These are phyloP conservation scores for Procapra przewalskii DNA, from an alignment of 2,113 vertebrate species.

Conservation along the genomic window DNA sequence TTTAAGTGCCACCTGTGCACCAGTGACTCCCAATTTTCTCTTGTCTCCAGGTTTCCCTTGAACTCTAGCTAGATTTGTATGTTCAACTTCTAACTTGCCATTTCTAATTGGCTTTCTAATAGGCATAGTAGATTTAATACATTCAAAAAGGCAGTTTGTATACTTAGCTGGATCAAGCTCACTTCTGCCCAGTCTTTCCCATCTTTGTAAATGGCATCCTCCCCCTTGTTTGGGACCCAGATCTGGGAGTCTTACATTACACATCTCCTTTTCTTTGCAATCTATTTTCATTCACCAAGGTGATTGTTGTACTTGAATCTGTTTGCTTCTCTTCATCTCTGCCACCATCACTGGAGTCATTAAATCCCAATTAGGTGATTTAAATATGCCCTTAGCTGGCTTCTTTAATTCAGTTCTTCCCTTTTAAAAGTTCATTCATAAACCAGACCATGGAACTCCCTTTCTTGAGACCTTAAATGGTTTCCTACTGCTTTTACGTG, in stretches of 20 bases:
- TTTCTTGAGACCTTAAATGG: neutral
- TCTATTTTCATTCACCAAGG: neutral
- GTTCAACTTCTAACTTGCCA: neutral
- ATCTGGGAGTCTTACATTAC: neutral
- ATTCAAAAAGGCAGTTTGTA: neutral
- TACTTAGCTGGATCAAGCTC: neutral
- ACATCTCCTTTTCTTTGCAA: neutral
- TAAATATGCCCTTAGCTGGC: neutral
- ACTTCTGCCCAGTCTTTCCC: neutral
- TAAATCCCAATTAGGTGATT: neutral
- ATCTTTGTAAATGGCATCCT: neutral
- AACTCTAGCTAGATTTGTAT: neutral
- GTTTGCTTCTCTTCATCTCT: neutral
- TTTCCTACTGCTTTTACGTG: neutral
- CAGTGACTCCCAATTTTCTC: neutral
- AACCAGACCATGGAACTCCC: neutral
- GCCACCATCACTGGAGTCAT: neutral
- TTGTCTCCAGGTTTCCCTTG: neutral
- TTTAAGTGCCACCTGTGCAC: neutral
- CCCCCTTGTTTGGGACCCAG: neutral
- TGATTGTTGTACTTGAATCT: neutral
- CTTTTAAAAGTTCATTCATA: neutral
- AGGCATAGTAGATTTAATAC: neutral
- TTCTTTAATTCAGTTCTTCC: slow-evolving; percentile 1
- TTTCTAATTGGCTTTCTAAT: neutral